Conservation (phyloP, 2,888 invertebrate genomes). For the Selenia dentaria region DNA sequence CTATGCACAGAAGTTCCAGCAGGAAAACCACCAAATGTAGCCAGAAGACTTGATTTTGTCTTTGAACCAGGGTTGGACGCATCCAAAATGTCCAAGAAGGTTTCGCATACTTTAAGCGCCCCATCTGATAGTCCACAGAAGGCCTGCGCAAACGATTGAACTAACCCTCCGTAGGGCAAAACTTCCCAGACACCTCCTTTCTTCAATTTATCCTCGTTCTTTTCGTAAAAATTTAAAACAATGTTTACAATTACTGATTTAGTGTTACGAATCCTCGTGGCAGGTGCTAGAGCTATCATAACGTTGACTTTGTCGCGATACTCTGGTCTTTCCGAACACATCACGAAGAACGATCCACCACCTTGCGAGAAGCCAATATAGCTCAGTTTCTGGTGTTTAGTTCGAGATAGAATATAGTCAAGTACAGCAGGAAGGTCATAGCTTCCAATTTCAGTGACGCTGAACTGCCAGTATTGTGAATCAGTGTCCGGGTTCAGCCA, state of each 20-base stretch:
- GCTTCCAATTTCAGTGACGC: slow-evolving; percentile 90
- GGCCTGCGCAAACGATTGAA: slow-evolving; percentile 48
- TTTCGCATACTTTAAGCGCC: slow-evolving; percentile 43
- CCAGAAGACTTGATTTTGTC: neutral
- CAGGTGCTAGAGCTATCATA: slow-evolving; percentile 87
- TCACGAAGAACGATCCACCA: slow-evolving; percentile 86
- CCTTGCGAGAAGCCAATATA: slow-evolving; percentile 91
- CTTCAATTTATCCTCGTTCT: slow-evolving; percentile 36
- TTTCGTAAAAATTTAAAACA: slow-evolving; percentile 24
- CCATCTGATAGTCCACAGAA: slow-evolving; percentile 48
- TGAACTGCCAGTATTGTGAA: slow-evolving; percentile 84
- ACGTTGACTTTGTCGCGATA: slow-evolving; percentile 86
- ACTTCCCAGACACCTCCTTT: slow-evolving; percentile 46
- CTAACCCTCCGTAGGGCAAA: slow-evolving; percentile 45
- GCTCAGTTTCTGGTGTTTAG: slow-evolving; percentile 48
- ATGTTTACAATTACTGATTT: slow-evolving; percentile 46
- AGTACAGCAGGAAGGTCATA: slow-evolving; percentile 89
- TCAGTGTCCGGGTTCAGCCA: slow-evolving; percentile 56
- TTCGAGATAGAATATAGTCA: slow-evolving; percentile 51
- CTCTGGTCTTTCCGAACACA: slow-evolving; percentile 86
- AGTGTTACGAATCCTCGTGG: slow-evolving; percentile 73
- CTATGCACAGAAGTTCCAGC: slow-evolving; percentile 58
- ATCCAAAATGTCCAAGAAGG: slow-evolving; percentile 39
- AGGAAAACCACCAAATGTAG: slow-evolving; percentile 18
- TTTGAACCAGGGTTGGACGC: slow-evolving; percentile 52